A percentile compares a stretch with the other conserved stretches of the same genome.
These are phyloP conservation scores for Tethya wilhelma DNA, from an alignment of 37 sponge, comb jelly and placozoan species.

Conservation along the genomic window DNA sequence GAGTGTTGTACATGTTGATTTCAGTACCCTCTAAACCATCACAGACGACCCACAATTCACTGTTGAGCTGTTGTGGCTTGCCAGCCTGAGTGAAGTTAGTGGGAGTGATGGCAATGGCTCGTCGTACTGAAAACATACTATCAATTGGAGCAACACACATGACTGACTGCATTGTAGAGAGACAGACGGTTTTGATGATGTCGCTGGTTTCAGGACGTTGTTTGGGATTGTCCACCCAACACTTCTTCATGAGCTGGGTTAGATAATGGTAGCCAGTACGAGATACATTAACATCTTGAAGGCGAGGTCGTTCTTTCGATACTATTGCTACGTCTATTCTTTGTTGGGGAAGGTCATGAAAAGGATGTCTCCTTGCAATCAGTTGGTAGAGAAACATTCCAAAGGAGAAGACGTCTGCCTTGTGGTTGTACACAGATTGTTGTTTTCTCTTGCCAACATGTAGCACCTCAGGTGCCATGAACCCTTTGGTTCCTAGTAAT, in stretches of 20 bases:
- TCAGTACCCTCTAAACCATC: slow-evolving; percentile 71
- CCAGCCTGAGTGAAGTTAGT: slow-evolving; percentile 19
- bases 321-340: slow-evolving; percentile 63
- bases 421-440: slow-evolving; percentile 72
- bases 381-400: slow-evolving; percentile 90
- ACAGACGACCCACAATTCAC: slow-evolving; percentile 79
- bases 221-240: slow-evolving; percentile 80
- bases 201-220: slow-evolving; percentile 52
- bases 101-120: slow-evolving; percentile 55
- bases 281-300: slow-evolving; percentile 63
- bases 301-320: slow-evolving; percentile 64
- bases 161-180: slow-evolving; percentile 39
- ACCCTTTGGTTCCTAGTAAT: slow-evolving; percentile 84
- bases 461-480: slow-evolving; percentile 90
- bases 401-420: slow-evolving; percentile 88
- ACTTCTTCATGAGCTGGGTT: slow-evolving; percentile 73
- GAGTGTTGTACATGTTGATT: slow-evolving; percentile 60
- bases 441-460: slow-evolving; percentile 70
- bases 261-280: slow-evolving; percentile 63
- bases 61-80: slow-evolving; percentile 10
- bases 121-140: slow-evolving; percentile 52
- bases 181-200: slow-evolving; percentile 37
- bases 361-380: slow-evolving; percentile 81
- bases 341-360: slow-evolving; percentile 38
- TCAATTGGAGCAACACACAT: slow-evolving; percentile 65